These are phyloP conservation scores for Caenorhabditis wallacei DNA, from an alignment of 2,888 invertebrate species.

Conservation along the genomic window DNA sequence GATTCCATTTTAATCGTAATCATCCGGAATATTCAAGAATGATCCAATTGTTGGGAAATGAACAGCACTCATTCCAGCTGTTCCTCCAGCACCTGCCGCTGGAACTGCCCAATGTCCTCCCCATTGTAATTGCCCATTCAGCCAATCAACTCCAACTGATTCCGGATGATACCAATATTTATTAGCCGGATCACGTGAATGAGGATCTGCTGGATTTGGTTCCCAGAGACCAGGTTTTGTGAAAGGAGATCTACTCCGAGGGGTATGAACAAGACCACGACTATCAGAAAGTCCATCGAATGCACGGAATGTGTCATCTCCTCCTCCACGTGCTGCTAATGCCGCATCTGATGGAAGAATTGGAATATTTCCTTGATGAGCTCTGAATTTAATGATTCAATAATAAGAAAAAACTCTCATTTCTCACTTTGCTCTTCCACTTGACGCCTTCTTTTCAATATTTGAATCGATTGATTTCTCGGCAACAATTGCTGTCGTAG, in stretches of 20 bases:
- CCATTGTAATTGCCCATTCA: constrained; percentile 75
- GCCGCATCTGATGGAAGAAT: constrained; percentile 72
- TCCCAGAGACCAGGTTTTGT: constrained; percentile 78
- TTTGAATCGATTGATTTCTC: neutral
- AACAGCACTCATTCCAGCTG: constrained; percentile 70
- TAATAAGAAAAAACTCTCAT: neutral
- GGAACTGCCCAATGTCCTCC: constrained; percentile 78
- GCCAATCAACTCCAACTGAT: constrained; percentile 76
- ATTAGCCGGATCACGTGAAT: constrained; percentile 77
- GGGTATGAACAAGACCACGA: constrained; percentile 71
- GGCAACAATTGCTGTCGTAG: constrained; percentile 37
- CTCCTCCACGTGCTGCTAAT: constrained; percentile 58
- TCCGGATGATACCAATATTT: constrained; percentile 76
- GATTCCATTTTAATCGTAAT: constrained; percentile 66
- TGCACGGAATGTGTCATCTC: constrained; percentile 66
- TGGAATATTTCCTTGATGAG: constrained; percentile 66
- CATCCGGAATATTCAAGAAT: constrained; percentile 75
- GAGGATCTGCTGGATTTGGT: constrained; percentile 78
- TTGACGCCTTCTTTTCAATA: constrained; percentile 34
- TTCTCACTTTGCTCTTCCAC: constrained; percentile 48
- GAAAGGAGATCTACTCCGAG: constrained; percentile 73
- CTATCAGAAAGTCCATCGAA: constrained; percentile 72
- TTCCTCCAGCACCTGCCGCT: constrained; percentile 73
- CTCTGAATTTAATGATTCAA: constrained; percentile 21
- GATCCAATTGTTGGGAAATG: constrained; percentile 74